Percentiles rank a stretch among this genome's conserved stretches.
Evolutionary conservation across 2,797 vertebrate genomes (phyloP).

Genomic region (Lacerta bilineata): DNA sequence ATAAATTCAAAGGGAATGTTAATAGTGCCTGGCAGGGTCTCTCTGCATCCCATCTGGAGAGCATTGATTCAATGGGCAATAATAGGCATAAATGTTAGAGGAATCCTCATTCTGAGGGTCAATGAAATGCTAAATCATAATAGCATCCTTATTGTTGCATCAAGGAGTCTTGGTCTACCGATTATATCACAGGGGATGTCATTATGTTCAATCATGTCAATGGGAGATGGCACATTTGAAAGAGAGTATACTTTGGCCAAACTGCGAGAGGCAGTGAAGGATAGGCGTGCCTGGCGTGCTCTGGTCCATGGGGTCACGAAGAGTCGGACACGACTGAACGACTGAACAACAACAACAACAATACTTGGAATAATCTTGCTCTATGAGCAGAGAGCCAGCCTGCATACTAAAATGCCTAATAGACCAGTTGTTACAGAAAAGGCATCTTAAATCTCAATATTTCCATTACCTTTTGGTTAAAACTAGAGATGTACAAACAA

Average conservation of each 20-base stretch:
- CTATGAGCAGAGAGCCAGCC: constrained; percentile 35
- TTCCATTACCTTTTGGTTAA: constrained; percentile 16
- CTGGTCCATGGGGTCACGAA: too few relatives aligned
- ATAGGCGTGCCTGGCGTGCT: too few relatives aligned
- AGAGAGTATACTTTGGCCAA: constrained; percentile 56
- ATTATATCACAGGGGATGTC: constrained; percentile 30
- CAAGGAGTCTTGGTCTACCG: constrained; percentile 28
- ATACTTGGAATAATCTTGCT: constrained; percentile 38
- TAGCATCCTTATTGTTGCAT: constrained; percentile 9
- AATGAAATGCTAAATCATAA: constrained; percentile 2
- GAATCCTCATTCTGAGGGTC: constrained; percentile 5
- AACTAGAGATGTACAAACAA: neutral
- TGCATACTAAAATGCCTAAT: constrained; percentile 33
- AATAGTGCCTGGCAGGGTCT: neutral
- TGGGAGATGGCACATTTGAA: constrained; percentile 53
- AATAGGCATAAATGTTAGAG: neutral
- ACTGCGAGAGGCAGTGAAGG: too few relatives aligned
- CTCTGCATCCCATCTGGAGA: neutral
- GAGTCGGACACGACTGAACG: too few relatives aligned
- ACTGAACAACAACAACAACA: too few relatives aligned
- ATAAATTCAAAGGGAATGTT: constrained; percentile 19
- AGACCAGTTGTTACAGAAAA: constrained; percentile 1
- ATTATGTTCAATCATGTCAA: constrained; percentile 16
- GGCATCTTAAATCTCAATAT: constrained; percentile 27
- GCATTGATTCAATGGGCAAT: constrained; percentile 30